Conservation (phyloP, 2,797 vertebrate genomes). For the Rachycentron canadum region DNA sequence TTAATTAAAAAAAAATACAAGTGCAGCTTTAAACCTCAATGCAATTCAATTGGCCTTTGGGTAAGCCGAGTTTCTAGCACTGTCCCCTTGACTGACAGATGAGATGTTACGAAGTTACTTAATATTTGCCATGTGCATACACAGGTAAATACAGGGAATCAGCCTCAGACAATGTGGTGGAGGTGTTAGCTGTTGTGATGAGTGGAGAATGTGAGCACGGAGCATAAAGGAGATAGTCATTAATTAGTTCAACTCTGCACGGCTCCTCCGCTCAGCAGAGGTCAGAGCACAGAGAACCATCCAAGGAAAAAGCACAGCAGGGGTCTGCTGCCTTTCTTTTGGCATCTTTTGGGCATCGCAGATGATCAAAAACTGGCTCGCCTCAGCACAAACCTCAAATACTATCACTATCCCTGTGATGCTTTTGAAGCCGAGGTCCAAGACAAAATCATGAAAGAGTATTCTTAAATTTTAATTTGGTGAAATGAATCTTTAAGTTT, state of each 20-base stretch:
- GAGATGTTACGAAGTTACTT: background rate
- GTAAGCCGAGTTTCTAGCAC: background rate
- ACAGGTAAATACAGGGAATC: slow-evolving; percentile 8
- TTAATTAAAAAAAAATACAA: slow-evolving; percentile 3
- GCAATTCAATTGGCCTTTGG: background rate
- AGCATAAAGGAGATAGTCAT: slow-evolving; percentile 17
- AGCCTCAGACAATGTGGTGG: background rate
- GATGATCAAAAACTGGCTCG: slow-evolving; percentile 61
- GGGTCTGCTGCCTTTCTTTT: slow-evolving; percentile 47
- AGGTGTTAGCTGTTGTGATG: slow-evolving; percentile 24
- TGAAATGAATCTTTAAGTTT: background rate
- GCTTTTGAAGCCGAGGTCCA: slow-evolving; percentile 49
- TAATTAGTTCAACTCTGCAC: slow-evolving; percentile 61
- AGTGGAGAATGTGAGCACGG: slow-evolving; percentile 15
- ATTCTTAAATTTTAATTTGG: background rate
- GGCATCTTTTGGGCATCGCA: slow-evolving; percentile 31
- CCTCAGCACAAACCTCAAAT: slow-evolving; percentile 57
- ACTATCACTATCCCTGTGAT: slow-evolving; percentile 13
- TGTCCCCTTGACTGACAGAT: background rate
- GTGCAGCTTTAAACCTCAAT: background rate
- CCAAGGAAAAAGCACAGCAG: slow-evolving; percentile 51
- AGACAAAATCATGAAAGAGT: slow-evolving; percentile 24
- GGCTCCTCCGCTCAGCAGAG: slow-evolving; percentile 49
- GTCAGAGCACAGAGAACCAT: slow-evolving; percentile 47
- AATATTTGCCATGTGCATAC: background rate